phyloP scores from a whole-genome alignment of 2,888 invertebrate genomes.

The Nasonovia ribisnigri region DNA sequence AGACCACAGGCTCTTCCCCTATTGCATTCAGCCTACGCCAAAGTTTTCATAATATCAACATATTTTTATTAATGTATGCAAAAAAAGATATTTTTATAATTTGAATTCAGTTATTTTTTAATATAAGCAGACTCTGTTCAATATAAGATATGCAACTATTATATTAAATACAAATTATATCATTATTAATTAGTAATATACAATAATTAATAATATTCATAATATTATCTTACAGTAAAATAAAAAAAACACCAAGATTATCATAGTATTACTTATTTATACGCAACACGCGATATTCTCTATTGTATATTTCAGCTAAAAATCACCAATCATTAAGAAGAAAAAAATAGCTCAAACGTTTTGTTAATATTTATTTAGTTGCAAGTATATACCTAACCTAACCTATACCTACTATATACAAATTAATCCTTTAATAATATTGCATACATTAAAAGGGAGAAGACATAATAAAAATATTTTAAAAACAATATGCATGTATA shows the following conservation, averaged over 20 bases:
- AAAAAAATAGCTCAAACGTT: neutral
- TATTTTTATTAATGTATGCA: neutral
- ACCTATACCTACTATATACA: too few species aligned
- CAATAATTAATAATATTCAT: neutral
- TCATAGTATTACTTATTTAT: too few species aligned
- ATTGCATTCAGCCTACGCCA: neutral
- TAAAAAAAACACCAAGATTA: neutral
- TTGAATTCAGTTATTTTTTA: neutral
- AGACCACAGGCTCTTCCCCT: neutral
- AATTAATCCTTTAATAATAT: neutral
- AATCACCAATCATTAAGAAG: neutral
- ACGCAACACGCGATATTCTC: neutral
- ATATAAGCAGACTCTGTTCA: neutral
- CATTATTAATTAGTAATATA: neutral
- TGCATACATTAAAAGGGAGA: neutral
- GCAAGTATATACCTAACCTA: too few species aligned
- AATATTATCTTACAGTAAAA: neutral
- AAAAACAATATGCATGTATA: neutral
- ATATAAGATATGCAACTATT: neutral
- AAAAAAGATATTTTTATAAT: neutral
- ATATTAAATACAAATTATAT: neutral
- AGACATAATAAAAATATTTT: neutral
- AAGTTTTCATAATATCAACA: neutral
- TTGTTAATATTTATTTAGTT: neutral
- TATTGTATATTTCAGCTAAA: slow-evolving; percentile 4